These are phyloP conservation scores for Saccopteryx leptura DNA, from an alignment of 2,113 vertebrate genomes.

Conservation along the genomic window DNA sequence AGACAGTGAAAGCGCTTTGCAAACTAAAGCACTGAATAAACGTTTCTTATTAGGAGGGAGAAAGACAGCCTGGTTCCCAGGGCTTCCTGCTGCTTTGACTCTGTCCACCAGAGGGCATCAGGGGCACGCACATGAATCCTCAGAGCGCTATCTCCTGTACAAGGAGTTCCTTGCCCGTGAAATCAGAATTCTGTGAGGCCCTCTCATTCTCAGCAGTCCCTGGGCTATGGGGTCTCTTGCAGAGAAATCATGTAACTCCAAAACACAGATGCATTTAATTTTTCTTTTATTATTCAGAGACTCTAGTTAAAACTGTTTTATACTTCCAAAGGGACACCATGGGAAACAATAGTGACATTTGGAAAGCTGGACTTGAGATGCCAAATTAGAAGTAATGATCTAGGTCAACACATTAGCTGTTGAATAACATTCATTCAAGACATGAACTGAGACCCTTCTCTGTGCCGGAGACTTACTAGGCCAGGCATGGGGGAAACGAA, in stretches of 20 bases:
- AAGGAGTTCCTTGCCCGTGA: rapidly evolving
- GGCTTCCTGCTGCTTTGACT: neutral
- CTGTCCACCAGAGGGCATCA: constrained; percentile 65
- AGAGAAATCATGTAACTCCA: neutral
- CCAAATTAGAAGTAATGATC: neutral
- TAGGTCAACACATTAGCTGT: neutral
- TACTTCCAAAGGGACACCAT: neutral
- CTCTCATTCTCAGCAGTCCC: neutral
- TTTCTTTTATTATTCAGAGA: neutral
- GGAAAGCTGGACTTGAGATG: neutral
- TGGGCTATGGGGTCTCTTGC: neutral
- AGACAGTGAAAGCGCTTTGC: neutral
- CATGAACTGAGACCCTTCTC: neutral
- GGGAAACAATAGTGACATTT: neutral
- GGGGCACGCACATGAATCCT: neutral
- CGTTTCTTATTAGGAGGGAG: neutral
- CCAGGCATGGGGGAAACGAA: neutral
- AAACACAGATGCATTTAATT: neutral
- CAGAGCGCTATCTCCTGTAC: rapidly evolving
- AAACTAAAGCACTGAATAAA: neutral
- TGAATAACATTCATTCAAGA: neutral
- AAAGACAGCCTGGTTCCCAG: neutral
- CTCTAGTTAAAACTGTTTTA: neutral
- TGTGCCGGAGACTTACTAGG: neutral
- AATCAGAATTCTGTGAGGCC: neutral